A percentile compares a stretch with the other conserved stretches of the same genome.
Evolutionary conservation across 2,888 invertebrate genomes (phyloP).

Genomic region (Pterobdella sp.): DNA sequence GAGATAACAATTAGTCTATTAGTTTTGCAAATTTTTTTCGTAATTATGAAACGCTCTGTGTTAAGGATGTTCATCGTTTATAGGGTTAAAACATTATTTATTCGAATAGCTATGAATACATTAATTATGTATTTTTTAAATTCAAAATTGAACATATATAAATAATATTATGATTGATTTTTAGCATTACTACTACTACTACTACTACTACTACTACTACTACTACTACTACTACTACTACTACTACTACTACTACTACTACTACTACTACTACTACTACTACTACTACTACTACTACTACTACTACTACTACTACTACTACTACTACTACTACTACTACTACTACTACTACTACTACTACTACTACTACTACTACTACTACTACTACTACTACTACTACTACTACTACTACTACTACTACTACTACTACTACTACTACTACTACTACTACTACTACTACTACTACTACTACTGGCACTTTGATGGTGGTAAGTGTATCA

Average conservation of each 20-base stretch:
- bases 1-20: too few relatives aligned
- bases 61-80: too few relatives aligned
- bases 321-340: neutral
- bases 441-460: neutral
- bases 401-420: constrained; percentile 7
- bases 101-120: too few relatives aligned
- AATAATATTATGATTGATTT: too few relatives aligned
- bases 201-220: constrained; percentile 5
- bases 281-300: constrained; percentile 6
- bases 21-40: too few relatives aligned
- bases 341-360: neutral
- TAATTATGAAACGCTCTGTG: too few relatives aligned
- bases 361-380: constrained; percentile 2
- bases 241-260: neutral
- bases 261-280: neutral
- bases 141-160: too few relatives aligned
- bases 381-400: constrained; percentile 2
- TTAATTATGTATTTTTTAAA: too few relatives aligned
- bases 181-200: constrained; percentile 10
- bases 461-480: neutral
- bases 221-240: constrained; percentile 5
- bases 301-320: constrained; percentile 2
- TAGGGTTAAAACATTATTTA: too few relatives aligned
- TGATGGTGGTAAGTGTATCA: too few relatives aligned
- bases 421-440: neutral